Conservation (phyloP, 2,113 vertebrate species). For the Takifugu bimaculatus region DNA sequence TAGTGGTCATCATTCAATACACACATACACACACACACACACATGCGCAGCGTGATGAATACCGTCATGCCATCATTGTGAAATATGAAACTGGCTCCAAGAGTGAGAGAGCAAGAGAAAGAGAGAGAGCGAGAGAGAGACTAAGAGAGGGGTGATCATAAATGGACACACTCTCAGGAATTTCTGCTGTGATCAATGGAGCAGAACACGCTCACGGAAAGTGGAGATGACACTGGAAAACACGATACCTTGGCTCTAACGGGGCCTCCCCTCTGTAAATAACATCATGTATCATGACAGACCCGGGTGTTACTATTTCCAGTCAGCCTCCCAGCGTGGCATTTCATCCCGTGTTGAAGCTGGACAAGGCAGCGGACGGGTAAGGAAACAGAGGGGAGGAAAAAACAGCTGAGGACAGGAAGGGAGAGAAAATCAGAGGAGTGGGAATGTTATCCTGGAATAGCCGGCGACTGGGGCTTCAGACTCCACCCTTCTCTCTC, state of each 20-base stretch:
- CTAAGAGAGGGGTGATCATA: constrained; percentile 11
- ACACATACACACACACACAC: neutral
- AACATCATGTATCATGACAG: constrained; percentile 34
- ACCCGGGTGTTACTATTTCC: constrained; percentile 34
- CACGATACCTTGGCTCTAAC: constrained; percentile 32
- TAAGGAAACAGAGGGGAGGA: constrained; percentile 22
- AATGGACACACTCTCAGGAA: constrained; percentile 22
- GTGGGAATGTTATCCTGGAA: constrained; percentile 76
- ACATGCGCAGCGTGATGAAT: constrained; percentile 14
- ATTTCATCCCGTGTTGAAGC: constrained; percentile 36
- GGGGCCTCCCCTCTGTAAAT: constrained; percentile 43
- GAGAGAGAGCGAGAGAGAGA: neutral
- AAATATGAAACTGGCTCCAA: constrained; percentile 52
- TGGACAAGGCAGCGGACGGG: constrained; percentile 5
- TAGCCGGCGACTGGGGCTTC: constrained; percentile 72
- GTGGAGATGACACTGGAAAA: constrained; percentile 17
- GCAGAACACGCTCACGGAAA: neutral
- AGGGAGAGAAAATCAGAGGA: constrained; percentile 63
- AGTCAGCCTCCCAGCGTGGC: constrained; percentile 23
- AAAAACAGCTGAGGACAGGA: constrained; percentile 44
- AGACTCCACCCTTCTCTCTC: constrained; percentile 71
- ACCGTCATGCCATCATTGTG: constrained; percentile 39
- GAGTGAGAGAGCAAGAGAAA: constrained; percentile 23
- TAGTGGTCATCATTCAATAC: neutral
- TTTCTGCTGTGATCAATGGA: constrained; percentile 8